Conservation (phyloP, 1,140 invertebrate genomes). For the Calephelis nemesis region DNA sequence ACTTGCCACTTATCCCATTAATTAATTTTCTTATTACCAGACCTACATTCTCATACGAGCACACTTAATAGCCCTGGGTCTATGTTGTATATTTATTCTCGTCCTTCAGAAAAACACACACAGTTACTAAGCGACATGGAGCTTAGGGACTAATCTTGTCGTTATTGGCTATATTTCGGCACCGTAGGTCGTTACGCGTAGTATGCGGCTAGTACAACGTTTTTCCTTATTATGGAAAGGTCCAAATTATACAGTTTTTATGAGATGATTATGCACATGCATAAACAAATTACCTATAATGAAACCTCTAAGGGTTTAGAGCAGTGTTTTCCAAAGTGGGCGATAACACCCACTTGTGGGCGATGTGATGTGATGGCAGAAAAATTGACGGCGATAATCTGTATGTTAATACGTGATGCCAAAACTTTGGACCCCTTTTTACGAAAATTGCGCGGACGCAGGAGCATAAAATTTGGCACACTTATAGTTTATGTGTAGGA, state of each 20-base stretch:
- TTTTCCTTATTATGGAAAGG: constrained; percentile 1
- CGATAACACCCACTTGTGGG: too few relatives aligned
- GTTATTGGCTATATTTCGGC: constrained; percentile 8
- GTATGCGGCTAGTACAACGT: constrained; percentile 2
- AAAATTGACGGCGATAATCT: too few relatives aligned
- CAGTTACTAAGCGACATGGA: constrained; percentile 8
- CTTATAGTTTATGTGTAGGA: too few relatives aligned
- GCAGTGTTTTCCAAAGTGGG: too few relatives aligned
- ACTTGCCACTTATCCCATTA: background rate
- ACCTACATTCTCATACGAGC: background rate
- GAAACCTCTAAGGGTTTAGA: background rate
- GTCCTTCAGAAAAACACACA: constrained; percentile 1
- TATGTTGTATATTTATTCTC: constrained; percentile 5
- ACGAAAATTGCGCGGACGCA: too few relatives aligned
- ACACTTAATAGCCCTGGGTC: constrained; percentile 1
- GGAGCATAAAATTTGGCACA: too few relatives aligned
- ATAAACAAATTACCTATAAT: constrained; percentile 11
- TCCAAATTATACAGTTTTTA: constrained; percentile 11
- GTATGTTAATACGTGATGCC: too few relatives aligned
- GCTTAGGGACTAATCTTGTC: constrained; percentile 11
- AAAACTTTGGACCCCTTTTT: too few relatives aligned
- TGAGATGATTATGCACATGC: constrained; percentile 12
- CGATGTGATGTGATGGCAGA: too few relatives aligned
- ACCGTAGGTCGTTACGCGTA: background rate
- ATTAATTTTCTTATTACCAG: background rate